Base-by-base conservation (phyloP, 2,888 invertebrate species). In the Spisula subtruncata region DNA sequence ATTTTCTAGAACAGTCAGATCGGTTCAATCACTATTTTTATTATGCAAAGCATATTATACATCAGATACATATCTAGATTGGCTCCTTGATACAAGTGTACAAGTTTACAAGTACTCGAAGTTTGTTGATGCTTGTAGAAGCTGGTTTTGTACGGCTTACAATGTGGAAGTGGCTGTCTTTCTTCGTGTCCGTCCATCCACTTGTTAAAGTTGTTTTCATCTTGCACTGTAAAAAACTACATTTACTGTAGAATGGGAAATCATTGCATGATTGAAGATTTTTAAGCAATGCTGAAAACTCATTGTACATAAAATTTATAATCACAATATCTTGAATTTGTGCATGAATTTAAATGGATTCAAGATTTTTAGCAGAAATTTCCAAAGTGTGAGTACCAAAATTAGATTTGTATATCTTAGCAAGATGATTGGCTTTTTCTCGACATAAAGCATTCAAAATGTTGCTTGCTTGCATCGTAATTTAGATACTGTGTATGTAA, bases 31-130 rank as follows among this genome's bases (percentile, higher is more conserved):
- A 66, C n/a, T 66, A 60, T 66, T 66, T 25, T 66, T 25, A 41
- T 41, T 41, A 66, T 66, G 60, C 60, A 51, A 51, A 16, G 51
- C 60, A 25, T 66, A 25, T n/a, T n/a, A n/a, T 66, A 66, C 25
- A 41, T 41, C 25, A 66, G 60, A 66, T 25, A 66, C 60, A 66
- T 66, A 66, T 66, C 25, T 66, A 66, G n/a, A 25, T 66, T 66
- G 2, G 25, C 10, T 66, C 10, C n/a, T 25, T 25, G 16, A 51
- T 51, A 12, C 51, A 16, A 12, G 12, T 51, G 60, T 66, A 56
- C 56, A 56, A 12, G 12, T 51, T 20, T 66, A 56, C 56, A 56
- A 56, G 56, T 18, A n/a, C n/a, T 56, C n/a, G 20, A 56, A 56
- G 56, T 56, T 56, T 14, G 56, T n/a, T 56, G 60, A 66, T 25